Conservation (phyloP, 2,113 vertebrate species). For the Apteryx mantelli region DNA sequence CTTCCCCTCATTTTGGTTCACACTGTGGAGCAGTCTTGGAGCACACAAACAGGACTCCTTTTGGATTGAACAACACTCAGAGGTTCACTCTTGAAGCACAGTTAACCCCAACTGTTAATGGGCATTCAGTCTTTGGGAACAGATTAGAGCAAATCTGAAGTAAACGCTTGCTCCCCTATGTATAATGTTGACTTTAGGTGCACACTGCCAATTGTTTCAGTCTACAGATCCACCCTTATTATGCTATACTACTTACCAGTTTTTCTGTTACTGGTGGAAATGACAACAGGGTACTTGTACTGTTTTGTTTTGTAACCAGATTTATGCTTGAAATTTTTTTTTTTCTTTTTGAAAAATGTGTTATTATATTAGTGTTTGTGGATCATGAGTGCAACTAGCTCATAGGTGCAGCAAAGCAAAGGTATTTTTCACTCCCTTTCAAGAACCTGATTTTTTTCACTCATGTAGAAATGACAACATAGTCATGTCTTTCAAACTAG, state of each 20-base stretch:
- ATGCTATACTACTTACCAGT: not conserved
- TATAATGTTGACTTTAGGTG: not conserved
- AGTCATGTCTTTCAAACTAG: too few relatives aligned
- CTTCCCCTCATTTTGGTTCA: not conserved
- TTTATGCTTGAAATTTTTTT: not conserved
- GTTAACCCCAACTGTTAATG: not conserved
- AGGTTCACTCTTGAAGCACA: not conserved
- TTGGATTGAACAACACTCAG: not conserved
- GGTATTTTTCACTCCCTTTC: not conserved
- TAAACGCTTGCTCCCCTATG: not conserved
- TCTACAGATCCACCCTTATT: not conserved
- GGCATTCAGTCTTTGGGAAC: not conserved
- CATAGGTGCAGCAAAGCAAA: not conserved
- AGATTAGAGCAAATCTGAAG: not conserved
- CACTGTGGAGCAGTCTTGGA: not conserved
- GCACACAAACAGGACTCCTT: not conserved
- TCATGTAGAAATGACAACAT: too few relatives aligned
- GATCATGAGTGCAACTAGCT: not conserved
- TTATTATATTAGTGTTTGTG: not conserved
- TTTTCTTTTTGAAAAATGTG: not conserved
- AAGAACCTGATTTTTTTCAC: fast-evolving
- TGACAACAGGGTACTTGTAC: not conserved
- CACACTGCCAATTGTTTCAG: not conserved
- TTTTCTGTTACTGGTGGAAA: not conserved
- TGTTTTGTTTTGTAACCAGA: not conserved